These are phyloP conservation scores for Oegoconia quadripuncta DNA, from an alignment of 2,888 invertebrate species.

Conservation along the genomic window DNA sequence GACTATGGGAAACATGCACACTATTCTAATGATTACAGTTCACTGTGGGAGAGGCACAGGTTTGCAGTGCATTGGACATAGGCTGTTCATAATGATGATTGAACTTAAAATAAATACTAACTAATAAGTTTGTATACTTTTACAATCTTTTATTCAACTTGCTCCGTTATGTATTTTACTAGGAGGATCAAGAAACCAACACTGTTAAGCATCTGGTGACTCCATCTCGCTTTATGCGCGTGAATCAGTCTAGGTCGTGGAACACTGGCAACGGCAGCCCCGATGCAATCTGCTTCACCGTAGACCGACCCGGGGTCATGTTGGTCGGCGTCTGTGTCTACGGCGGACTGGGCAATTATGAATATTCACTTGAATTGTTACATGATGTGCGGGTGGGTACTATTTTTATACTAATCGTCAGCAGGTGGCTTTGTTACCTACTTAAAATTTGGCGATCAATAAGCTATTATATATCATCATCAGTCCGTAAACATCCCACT, in stretches of 20 bases:
- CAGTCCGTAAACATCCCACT: too few relatives aligned
- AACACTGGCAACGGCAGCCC: conserved; percentile 98
- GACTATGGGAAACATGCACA: too few relatives aligned
- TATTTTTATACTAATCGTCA: background rate
- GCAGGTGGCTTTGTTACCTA: too few relatives aligned
- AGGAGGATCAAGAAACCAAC: conserved; percentile 85
- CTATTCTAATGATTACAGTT: too few relatives aligned
- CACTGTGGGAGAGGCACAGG: too few relatives aligned
- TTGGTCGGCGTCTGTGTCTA: conserved; percentile 95
- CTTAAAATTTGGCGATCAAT: too few relatives aligned
- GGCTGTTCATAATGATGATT: too few relatives aligned
- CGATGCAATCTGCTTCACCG: conserved; percentile 96
- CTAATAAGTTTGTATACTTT: background rate
- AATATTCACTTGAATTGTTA: conserved; percentile 93
- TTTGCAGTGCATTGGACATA: too few relatives aligned
- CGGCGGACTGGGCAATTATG: conserved; percentile 92
- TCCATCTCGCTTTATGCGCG: conserved; percentile 93
- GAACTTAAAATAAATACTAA: background rate
- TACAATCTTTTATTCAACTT: background rate
- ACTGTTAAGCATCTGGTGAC: conserved; percentile 88
- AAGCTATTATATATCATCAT: too few relatives aligned
- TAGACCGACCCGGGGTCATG: conserved; percentile 93
- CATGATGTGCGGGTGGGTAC: conserved; percentile 77
- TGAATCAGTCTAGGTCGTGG: conserved; percentile 95
- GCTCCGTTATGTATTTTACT: conserved; percentile 42